A percentile compares a stretch with the other conserved stretches of the same genome.
Conservation (phyloP, 2,797 vertebrate genomes). For the Thripadectes ignobilis region DNA sequence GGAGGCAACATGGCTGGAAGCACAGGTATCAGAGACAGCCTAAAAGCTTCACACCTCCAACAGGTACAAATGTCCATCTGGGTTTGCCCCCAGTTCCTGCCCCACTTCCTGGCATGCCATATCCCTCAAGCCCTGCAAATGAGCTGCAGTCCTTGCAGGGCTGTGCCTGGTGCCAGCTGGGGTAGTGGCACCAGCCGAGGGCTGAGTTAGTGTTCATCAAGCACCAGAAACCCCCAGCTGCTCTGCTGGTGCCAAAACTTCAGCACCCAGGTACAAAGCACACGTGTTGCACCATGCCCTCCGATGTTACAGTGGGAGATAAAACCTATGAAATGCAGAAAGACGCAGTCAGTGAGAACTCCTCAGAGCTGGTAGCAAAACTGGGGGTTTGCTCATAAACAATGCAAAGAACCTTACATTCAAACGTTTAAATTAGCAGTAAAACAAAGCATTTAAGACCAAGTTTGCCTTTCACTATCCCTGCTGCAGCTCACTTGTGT, state of each 20-base stretch:
- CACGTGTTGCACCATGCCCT: background rate
- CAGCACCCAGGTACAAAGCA: background rate
- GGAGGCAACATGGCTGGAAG: accelerated
- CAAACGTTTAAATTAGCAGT: background rate
- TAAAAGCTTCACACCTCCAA: background rate
- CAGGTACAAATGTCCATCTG: background rate
- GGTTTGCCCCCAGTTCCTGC: background rate
- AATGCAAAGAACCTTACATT: background rate
- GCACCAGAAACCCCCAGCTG: background rate
- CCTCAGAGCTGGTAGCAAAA: background rate
- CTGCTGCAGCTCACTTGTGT: background rate
- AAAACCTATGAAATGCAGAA: background rate
- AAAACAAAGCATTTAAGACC: background rate
- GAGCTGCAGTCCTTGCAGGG: background rate
- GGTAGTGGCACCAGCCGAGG: background rate
- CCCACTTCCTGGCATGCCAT: background rate
- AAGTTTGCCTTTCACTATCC: background rate
- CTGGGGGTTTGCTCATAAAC: background rate
- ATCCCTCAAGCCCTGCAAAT: background rate
- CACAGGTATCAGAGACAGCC: background rate
- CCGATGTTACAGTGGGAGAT: background rate
- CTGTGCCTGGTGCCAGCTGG: background rate
- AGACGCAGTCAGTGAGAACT: background rate
- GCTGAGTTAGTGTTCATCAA: background rate
- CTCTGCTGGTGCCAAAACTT: background rate